Evolutionary conservation across 1,140 invertebrate species (phyloP).

Genomic region (Luehdorfia chinensis): DNA sequence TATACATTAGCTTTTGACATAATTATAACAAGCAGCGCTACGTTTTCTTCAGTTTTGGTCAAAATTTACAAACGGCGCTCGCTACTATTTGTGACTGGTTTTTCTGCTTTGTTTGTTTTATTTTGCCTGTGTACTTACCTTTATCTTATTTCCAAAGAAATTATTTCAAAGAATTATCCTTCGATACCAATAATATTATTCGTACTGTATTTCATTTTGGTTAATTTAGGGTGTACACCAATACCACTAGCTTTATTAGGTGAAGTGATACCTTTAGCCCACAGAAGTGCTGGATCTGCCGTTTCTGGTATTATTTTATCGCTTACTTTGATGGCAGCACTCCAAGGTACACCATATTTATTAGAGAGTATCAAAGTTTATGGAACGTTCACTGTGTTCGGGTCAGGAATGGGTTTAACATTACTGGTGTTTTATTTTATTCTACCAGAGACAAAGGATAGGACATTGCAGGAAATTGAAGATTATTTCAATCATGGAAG

Average conservation of each 20-base stretch:
- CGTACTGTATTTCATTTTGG: slow-evolving; percentile 45
- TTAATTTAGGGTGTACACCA: slow-evolving; percentile 54
- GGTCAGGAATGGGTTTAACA: slow-evolving; percentile 20
- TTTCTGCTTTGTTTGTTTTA: slow-evolving; percentile 34
- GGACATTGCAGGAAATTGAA: no score
- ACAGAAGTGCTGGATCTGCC: slow-evolving; percentile 43
- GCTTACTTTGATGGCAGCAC: slow-evolving; percentile 28
- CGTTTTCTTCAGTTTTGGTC: slow-evolving; percentile 46
- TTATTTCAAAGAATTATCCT: slow-evolving; percentile 36
- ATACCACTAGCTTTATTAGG: slow-evolving; percentile 52
- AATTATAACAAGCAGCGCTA: slow-evolving; percentile 47
- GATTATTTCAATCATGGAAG: slow-evolving; percentile 28
- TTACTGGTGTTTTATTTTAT: slow-evolving; percentile 30
- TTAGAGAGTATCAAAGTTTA: slow-evolving; percentile 41
- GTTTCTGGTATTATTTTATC: slow-evolving; percentile 39
- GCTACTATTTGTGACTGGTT: slow-evolving; percentile 44
- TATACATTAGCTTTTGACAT: slow-evolving; percentile 51
- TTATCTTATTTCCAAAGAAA: slow-evolving; percentile 27
- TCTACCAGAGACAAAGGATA: no score
- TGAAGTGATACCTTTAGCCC: slow-evolving; percentile 50
- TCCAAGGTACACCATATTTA: slow-evolving; percentile 49
- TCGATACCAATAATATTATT: slow-evolving; percentile 47
- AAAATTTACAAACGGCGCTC: slow-evolving; percentile 48
- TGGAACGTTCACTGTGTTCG: slow-evolving; percentile 13
- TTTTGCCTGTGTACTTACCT: slow-evolving; percentile 36